Percentiles rank a stretch among this genome's conserved stretches.
phyloP scores from a whole-genome alignment of 2,113 vertebrate species.

The Dicaeum eximium region DNA sequence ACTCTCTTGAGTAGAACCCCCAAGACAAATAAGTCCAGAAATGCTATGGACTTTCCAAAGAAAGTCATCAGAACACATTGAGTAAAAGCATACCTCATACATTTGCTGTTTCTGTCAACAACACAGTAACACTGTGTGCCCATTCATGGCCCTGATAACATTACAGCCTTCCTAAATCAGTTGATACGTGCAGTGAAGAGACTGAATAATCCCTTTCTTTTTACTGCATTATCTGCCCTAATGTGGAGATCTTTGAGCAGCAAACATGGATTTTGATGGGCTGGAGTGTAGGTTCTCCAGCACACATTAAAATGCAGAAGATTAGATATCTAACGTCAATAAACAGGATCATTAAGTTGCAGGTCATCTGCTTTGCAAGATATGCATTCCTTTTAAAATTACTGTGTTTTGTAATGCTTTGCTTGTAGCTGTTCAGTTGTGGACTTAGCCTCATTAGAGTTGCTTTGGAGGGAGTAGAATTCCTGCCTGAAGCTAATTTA shows the following conservation, averaged over 20 bases:
- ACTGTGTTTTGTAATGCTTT: neutral
- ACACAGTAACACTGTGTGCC: neutral
- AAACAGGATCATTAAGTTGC: neutral
- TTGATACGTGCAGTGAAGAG: neutral
- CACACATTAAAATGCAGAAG: neutral
- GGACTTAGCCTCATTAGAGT: neutral
- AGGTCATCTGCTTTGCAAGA: neutral
- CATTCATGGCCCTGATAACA: accelerated
- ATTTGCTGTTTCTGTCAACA: neutral
- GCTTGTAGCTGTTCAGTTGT: neutral
- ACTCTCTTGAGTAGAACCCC: neutral
- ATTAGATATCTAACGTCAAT: neutral
- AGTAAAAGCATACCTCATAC: neutral
- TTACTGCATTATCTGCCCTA: neutral
- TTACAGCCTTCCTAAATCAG: neutral
- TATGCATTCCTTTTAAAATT: neutral
- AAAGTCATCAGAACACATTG: neutral
- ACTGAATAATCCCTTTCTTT: neutral
- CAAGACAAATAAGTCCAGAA: neutral
- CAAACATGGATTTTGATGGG: neutral
- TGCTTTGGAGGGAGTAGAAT: neutral
- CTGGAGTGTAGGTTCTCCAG: neutral
- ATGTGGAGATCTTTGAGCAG: neutral
- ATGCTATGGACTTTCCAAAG: neutral
- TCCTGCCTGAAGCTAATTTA: neutral